These are phyloP conservation scores for Hydropsyche betteni DNA, from an alignment of 2,888 invertebrate species.

Conservation along the genomic window DNA sequence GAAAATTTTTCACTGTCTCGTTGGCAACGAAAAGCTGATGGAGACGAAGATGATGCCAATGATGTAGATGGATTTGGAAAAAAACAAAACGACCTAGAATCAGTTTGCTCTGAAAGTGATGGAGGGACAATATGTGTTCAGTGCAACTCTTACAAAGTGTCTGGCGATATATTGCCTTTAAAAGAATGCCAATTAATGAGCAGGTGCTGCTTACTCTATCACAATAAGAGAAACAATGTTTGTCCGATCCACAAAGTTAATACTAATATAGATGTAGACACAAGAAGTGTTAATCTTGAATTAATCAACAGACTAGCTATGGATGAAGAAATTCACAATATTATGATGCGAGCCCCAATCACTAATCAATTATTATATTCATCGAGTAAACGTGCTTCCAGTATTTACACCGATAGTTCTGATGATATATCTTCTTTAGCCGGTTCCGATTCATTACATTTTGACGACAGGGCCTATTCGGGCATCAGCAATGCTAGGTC, in stretches of 20 bases:
- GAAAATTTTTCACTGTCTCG: constrained; percentile 40
- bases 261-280: constrained; percentile 57
- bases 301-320: constrained; percentile 62
- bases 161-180: constrained; percentile 38
- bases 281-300: constrained; percentile 60
- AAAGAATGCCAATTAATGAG: constrained; percentile 47
- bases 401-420: constrained; percentile 87
- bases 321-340: constrained; percentile 62
- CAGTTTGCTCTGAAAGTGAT: constrained; percentile 43
- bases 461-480: constrained; percentile 72
- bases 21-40: constrained; percentile 26
- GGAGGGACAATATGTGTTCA: constrained; percentile 52
- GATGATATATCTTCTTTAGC: constrained; percentile 85
- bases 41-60: constrained; percentile 33
- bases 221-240: constrained; percentile 39
- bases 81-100: constrained; percentile 52
- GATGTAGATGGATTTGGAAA: constrained; percentile 55
- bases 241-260: constrained; percentile 46
- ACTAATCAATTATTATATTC: constrained; percentile 67
- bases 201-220: constrained; percentile 47
- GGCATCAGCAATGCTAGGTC: constrained; percentile 66
- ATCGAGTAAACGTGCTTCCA: constrained; percentile 74
- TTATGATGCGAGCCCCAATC: constrained; percentile 60
- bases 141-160: constrained; percentile 41
- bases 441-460: constrained; percentile 77